A percentile compares a stretch with the other conserved stretches of the same genome.
Evolutionary conservation across 2,888 invertebrate species (phyloP).

Genomic region (Drosophila meridiana): DNA sequence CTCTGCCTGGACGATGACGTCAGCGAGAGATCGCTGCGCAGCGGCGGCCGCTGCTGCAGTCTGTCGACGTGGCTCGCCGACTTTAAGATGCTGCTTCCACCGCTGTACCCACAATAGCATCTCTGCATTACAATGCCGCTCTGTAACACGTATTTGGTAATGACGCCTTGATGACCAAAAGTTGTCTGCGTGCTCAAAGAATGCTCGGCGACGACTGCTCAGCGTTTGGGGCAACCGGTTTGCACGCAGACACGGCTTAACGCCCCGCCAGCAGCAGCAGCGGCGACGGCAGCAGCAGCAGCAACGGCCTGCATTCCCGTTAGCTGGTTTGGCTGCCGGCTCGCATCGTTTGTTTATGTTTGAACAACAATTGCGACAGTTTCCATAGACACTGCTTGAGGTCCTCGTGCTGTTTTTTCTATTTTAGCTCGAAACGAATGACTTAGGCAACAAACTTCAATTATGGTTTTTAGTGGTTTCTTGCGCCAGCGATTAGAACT

Average conservation of each 20-base stretch:
- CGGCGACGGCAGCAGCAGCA: neutral
- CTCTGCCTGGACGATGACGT: constrained; percentile 62
- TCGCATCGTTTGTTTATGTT: constrained; percentile 67
- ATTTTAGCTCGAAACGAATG: constrained; percentile 52
- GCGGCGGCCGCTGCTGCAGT: constrained; percentile 11
- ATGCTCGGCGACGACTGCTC: constrained; percentile 56
- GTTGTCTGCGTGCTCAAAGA: constrained; percentile 53
- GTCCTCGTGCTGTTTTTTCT: constrained; percentile 48
- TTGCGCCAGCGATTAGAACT: constrained; percentile 44
- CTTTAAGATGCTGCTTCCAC: constrained; percentile 48
- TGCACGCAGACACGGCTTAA: constrained; percentile 35
- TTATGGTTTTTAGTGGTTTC: constrained; percentile 25
- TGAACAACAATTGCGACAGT: constrained; percentile 75
- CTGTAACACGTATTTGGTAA: constrained; percentile 30
- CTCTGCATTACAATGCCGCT: constrained; percentile 36
- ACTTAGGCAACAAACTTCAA: constrained; percentile 73
- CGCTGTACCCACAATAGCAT: constrained; percentile 59
- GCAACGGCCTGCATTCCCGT: constrained; percentile 50
- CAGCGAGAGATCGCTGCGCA: constrained; percentile 51
- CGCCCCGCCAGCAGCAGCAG: constrained; percentile 20
- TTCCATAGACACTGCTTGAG: constrained; percentile 70
- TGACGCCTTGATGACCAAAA: constrained; percentile 40
- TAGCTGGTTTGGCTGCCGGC: constrained; percentile 45
- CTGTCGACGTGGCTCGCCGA: constrained; percentile 25
- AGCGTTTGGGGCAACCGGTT: constrained; percentile 59